phyloP scores from a whole-genome alignment of 2,888 invertebrate genomes.

The Drosophila fungiperda region DNA sequence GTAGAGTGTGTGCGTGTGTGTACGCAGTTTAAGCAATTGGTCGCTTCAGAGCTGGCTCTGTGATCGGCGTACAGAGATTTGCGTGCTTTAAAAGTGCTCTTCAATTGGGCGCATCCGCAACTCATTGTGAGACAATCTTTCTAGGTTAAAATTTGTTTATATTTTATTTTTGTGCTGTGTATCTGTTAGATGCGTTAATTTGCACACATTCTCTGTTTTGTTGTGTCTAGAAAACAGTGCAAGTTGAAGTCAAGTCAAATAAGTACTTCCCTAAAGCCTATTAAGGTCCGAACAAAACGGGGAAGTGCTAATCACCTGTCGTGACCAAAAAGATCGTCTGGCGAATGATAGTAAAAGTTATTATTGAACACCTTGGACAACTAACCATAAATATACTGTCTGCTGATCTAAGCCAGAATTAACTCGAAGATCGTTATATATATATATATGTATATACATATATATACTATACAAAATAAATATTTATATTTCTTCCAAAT shows the following conservation, averaged over 20 bases:
- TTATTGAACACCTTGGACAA: not conserved
- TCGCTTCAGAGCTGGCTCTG: not conserved
- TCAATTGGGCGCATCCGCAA: conserved; percentile 50
- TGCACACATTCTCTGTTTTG: not conserved
- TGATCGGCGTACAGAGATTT: conserved; percentile 5
- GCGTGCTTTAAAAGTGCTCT: conserved; percentile 25
- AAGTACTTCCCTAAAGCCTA: conserved; percentile 55
- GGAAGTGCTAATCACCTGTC: conserved; percentile 53
- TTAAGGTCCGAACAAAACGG: conserved; percentile 34
- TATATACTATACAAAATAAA: not conserved
- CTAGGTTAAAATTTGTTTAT: not conserved
- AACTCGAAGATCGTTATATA: not conserved
- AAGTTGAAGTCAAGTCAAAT: conserved; percentile 14
- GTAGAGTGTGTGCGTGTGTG: not conserved
- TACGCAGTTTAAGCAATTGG: conserved; percentile 47
- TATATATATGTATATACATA: not conserved
- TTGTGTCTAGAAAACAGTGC: conserved; percentile 22
- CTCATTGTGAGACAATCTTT: conserved; percentile 18
- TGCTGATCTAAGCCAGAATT: no score
- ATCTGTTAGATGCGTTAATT: conserved; percentile 41
- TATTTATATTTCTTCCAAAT: not conserved
- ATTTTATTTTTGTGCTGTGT: conserved; percentile 15
- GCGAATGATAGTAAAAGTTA: conserved; percentile 13
- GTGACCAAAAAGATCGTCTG: conserved; percentile 18
- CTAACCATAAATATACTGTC: no score